A percentile compares a stretch with the other conserved stretches of the same genome.
phyloP scores from a whole-genome alignment of 2,888 invertebrate species.

The Capitulum mitella region DNA sequence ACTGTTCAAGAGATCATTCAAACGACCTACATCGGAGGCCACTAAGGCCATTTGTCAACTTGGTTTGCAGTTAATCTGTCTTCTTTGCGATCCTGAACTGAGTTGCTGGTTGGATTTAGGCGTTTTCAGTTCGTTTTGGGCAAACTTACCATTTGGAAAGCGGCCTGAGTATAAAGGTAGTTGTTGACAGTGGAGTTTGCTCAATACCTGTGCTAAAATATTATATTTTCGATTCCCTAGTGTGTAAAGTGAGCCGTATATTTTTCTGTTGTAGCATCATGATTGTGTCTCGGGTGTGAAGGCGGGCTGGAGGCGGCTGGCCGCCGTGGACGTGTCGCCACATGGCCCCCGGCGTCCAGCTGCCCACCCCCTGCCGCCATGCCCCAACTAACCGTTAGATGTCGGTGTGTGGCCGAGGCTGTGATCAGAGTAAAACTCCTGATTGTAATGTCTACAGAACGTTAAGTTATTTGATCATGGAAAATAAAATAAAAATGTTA shows the following conservation, averaged over 20 bases:
- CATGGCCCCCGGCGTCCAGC: background rate
- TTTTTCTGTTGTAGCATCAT: slow-evolving; percentile 22
- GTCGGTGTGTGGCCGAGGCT: slow-evolving; percentile 23
- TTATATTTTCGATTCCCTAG: slow-evolving; percentile 24
- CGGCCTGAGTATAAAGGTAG: slow-evolving; percentile 19
- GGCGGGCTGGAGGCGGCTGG: background rate
- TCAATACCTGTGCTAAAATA: slow-evolving; percentile 24
- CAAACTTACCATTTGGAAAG: slow-evolving; percentile 23
- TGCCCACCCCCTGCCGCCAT: background rate
- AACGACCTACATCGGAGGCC: background rate
- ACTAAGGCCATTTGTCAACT: background rate
- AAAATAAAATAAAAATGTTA: slow-evolving; percentile 24
- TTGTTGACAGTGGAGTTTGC: slow-evolving; percentile 23
- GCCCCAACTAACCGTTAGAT: slow-evolving; percentile 21
- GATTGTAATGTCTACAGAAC: slow-evolving; percentile 25
- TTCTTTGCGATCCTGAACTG: background rate
- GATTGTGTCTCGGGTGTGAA: background rate
- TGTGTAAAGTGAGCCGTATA: slow-evolving; percentile 25
- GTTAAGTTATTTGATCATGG: slow-evolving; percentile 25
- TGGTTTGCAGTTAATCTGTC: background rate
- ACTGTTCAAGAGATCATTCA: background rate
- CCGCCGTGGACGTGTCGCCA: background rate
- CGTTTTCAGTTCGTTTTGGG: slow-evolving; percentile 14
- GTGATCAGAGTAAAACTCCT: slow-evolving; percentile 25
- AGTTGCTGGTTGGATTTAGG: background rate